phyloP scores from a whole-genome alignment of 2,797 vertebrate species.

The Scolopax bukidnonensis region DNA sequence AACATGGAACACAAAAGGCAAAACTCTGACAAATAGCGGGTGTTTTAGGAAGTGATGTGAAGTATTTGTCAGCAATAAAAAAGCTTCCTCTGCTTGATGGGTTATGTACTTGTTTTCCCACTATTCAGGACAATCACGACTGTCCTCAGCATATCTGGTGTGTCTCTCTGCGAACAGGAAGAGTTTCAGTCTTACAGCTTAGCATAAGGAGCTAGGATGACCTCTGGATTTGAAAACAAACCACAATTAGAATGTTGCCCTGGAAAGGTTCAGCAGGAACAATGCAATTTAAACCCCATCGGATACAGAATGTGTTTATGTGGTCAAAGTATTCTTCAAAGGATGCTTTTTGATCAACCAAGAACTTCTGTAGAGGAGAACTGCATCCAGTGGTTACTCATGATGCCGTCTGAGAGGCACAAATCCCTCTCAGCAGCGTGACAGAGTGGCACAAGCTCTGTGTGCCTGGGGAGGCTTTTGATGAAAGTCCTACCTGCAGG shows the following conservation, averaged over 20 bases:
- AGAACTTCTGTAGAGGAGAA: neutral
- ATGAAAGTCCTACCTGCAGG: neutral
- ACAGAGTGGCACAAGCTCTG: fast-evolving
- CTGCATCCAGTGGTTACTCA: neutral
- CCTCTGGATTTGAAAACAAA: neutral
- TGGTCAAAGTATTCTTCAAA: neutral
- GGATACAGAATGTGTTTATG: fast-evolving
- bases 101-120: neutral
- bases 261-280: neutral
- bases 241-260: neutral
- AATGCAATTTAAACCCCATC: neutral
- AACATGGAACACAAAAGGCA: neutral
- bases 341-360: neutral
- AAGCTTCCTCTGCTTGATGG: neutral
- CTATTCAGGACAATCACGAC: neutral
- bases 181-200: neutral
- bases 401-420: neutral
- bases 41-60: neutral
- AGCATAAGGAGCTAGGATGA: neutral
- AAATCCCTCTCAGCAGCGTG: fast-evolving
- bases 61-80: neutral
- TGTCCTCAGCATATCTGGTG: neutral
- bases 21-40: neutral
- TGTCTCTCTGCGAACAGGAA: neutral
- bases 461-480: neutral